Conservation (phyloP, 2,888 invertebrate genomes). For the Hydrotaea diabolus region DNA sequence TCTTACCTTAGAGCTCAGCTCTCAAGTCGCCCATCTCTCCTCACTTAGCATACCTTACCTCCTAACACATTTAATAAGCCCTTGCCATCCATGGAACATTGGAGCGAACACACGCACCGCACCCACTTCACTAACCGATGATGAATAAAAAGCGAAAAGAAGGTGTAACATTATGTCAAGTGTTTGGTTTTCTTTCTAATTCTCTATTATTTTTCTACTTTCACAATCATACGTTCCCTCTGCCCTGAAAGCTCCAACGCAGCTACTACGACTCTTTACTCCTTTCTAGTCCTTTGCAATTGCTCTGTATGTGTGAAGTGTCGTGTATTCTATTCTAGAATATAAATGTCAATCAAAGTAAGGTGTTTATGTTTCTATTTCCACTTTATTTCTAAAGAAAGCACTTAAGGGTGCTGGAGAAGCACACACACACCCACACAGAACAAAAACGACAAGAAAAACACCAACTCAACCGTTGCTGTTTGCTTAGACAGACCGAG, state of each 20-base stretch:
- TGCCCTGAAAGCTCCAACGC: not conserved
- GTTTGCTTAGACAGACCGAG: not conserved
- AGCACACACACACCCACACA: not conserved
- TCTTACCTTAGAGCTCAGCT: too few species aligned
- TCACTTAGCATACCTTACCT: not conserved
- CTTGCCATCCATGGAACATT: not conserved
- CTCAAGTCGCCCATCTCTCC: not conserved
- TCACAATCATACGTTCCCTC: not conserved
- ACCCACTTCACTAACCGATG: not conserved
- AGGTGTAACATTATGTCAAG: conserved; percentile 66
- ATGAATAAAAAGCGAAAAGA: conserved; percentile 32
- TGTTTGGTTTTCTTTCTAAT: conserved; percentile 58
- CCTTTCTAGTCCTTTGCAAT: not conserved
- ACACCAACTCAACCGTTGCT: conserved; percentile 8
- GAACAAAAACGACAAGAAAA: too few species aligned
- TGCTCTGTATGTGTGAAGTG: not conserved
- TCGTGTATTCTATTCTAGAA: conserved; percentile 25
- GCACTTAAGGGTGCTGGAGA: conserved; percentile 18
- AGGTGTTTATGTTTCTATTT: conserved; percentile 66
- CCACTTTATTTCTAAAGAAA: conserved; percentile 57
- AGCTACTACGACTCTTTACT: not conserved
- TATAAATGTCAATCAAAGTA: conserved; percentile 67
- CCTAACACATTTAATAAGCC: not conserved
- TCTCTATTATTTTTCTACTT: conserved; percentile 4
- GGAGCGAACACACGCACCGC: not conserved